Evolutionary conservation across 2,888 invertebrate species (phyloP).

Genomic region (Diarsia dahlii): DNA sequence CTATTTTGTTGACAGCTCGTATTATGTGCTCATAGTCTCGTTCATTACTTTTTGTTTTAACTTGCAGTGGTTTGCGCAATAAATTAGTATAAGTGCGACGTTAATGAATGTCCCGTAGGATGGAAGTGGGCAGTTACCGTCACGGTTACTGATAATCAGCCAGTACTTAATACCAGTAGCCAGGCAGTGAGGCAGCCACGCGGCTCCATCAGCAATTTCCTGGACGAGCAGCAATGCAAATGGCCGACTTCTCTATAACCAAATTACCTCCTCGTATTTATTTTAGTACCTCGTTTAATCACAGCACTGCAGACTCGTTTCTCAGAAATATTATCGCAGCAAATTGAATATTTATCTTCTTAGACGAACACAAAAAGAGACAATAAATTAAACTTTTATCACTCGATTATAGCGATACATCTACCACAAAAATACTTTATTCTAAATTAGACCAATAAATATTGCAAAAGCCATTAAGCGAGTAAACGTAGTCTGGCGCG

Average conservation of each 20-base stretch:
- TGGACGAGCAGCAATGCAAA: conserved; percentile 78
- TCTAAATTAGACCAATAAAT: conserved; percentile 75
- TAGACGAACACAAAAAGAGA: conserved; percentile 41
- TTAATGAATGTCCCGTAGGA: conserved; percentile 62
- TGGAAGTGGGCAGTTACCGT: conserved; percentile 60
- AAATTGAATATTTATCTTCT: conserved; percentile 60
- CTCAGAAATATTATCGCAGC: conserved; percentile 51
- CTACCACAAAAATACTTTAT: conserved; percentile 60
- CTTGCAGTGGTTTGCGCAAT: conserved; percentile 50
- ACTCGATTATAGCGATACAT: conserved; percentile 62
- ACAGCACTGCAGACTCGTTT: conserved; percentile 53
- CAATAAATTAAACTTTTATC: conserved; percentile 58
- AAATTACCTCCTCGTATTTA: conserved; percentile 71
- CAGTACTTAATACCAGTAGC: conserved; percentile 66
- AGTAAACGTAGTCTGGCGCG: conserved; percentile 52
- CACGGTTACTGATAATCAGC: conserved; percentile 70
- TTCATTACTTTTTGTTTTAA: conserved; percentile 50
- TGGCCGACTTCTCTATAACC: conserved; percentile 73
- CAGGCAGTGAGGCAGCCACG: conserved; percentile 52
- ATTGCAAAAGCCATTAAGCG: conserved; percentile 71
- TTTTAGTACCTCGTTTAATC: conserved; percentile 71
- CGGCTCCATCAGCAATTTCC: conserved; percentile 73
- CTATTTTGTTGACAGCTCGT: conserved; percentile 60
- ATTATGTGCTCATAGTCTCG: conserved; percentile 32
- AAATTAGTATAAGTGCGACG: conserved; percentile 61